Evolutionary conservation across 2,797 vertebrate genomes (phyloP).

Genomic region (Dicrostonyx torquatus): DNA sequence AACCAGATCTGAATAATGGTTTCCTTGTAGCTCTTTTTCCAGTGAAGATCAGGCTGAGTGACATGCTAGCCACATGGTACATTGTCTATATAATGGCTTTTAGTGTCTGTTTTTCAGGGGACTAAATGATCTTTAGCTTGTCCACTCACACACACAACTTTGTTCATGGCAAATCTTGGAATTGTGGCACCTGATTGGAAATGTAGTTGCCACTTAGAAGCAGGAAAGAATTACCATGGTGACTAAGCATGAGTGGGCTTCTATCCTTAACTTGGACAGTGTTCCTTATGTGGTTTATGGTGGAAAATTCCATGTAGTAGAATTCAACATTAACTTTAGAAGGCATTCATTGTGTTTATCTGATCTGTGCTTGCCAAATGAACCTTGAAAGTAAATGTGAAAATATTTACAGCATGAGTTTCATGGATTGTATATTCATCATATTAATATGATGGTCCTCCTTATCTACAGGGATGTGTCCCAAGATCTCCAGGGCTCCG

Average conservation of each 20-base stretch:
- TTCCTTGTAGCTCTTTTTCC: neutral
- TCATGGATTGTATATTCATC: constrained; percentile 12
- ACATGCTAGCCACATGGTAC: neutral
- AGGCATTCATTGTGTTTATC: neutral
- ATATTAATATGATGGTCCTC: neutral
- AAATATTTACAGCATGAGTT: neutral
- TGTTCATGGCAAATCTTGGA: neutral
- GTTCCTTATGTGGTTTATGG: neutral
- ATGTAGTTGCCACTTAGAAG: neutral
- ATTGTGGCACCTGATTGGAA: neutral
- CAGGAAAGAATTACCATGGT: neutral
- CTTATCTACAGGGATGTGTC: neutral
- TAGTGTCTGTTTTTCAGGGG: neutral
- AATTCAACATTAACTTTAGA: constrained; percentile 12
- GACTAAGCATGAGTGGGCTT: neutral
- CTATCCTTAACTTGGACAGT: constrained; percentile 13
- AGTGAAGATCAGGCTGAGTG: neutral
- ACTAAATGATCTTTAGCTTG: neutral
- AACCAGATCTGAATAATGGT: neutral
- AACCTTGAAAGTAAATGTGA: neutral
- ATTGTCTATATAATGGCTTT: neutral
- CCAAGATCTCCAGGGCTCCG: neutral
- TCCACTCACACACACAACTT: neutral
- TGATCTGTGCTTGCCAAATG: neutral
- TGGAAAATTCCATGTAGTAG: constrained; percentile 38